Evolutionary conservation across 1,140 invertebrate genomes (phyloP).

Genomic region (Dendroctonus ponderosae): DNA sequence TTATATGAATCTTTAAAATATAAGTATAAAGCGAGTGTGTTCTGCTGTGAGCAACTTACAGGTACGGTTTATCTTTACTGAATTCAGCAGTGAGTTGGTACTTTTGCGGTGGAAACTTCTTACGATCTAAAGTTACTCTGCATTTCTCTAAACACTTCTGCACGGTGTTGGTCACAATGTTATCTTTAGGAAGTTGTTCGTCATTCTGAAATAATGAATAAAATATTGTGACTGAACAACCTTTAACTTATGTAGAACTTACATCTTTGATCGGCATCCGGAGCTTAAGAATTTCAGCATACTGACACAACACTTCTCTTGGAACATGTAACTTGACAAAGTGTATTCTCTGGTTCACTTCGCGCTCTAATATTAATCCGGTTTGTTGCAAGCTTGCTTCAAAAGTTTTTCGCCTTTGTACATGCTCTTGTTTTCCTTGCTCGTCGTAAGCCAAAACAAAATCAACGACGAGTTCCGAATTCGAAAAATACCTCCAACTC

Average conservation of each 20-base stretch:
- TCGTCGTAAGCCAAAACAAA: conserved; percentile 67
- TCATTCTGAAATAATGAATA: conserved; percentile 36
- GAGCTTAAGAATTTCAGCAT: conserved; percentile 84
- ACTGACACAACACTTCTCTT: conserved; percentile 73
- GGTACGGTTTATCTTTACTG: conserved; percentile 68
- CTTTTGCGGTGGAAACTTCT: conserved; percentile 56
- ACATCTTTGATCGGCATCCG: conserved; percentile 84
- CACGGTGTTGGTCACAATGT: conserved; percentile 34
- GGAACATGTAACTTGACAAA: conserved; percentile 79
- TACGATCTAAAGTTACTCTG: conserved; percentile 53
- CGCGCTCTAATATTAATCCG: conserved; percentile 62
- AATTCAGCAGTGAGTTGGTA: conserved; percentile 66
- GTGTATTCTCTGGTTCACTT: conserved; percentile 59
- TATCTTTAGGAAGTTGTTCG: conserved; percentile 27
- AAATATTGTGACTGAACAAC: not conserved
- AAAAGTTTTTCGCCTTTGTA: conserved; percentile 56
- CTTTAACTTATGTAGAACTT: conserved; percentile 26
- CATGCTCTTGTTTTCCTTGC: conserved; percentile 49
- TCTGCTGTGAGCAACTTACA: conserved; percentile 55
- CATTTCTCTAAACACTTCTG: conserved; percentile 39
- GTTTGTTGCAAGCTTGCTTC: conserved; percentile 60
- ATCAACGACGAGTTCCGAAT: conserved; percentile 57
- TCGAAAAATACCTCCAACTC: conserved; percentile 47
- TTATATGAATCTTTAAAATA: too few species aligned
- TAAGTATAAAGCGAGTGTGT: too few species aligned